A percentile compares a stretch with the other conserved stretches of the same genome.
phyloP scores from a whole-genome alignment of 2,888 invertebrate species.

The Catocala nupta region DNA sequence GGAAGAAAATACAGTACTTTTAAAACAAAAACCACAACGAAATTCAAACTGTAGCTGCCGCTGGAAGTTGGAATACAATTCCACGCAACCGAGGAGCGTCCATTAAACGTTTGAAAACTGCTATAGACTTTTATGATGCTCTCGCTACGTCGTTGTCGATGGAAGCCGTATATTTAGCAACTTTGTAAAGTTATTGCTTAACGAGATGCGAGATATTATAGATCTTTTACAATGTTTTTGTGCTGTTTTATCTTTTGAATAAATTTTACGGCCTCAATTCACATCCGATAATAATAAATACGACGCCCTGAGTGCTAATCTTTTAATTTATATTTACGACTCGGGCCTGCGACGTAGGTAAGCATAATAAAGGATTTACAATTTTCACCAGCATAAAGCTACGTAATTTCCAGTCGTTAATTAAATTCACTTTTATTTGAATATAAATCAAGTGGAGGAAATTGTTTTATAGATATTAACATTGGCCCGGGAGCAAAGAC shows the following conservation, averaged over 20 bases:
- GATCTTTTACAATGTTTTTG: conserved; percentile 38
- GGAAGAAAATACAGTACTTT: conserved; percentile 36
- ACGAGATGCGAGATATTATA: conserved; percentile 46
- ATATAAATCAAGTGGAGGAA: conserved; percentile 38
- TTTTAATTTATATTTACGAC: conserved; percentile 10
- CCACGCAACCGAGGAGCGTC: conserved; percentile 54
- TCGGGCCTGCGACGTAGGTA: conserved; percentile 14
- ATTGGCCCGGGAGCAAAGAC: conserved; percentile 36
- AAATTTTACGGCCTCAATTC: conserved; percentile 5
- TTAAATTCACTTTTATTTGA: conserved; percentile 36
- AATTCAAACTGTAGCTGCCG: conserved; percentile 48
- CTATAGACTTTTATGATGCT: conserved; percentile 67
- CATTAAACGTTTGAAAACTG: conserved; percentile 63
- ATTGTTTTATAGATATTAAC: conserved; percentile 43
- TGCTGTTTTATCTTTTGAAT: conserved; percentile 14
- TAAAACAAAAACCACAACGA: conserved; percentile 47
- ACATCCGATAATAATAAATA: conserved; percentile 6
- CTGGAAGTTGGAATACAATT: conserved; percentile 58
- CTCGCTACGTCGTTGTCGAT: conserved; percentile 59
- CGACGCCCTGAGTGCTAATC: not conserved
- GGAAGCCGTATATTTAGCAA: conserved; percentile 62
- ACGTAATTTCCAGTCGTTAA: conserved; percentile 18
- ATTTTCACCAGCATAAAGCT: conserved; percentile 5
- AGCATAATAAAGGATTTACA: conserved; percentile 7
- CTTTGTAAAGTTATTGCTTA: conserved; percentile 62